Evolutionary conservation across 1,140 invertebrate genomes (phyloP).

Genomic region (Lepidostoma basale): DNA sequence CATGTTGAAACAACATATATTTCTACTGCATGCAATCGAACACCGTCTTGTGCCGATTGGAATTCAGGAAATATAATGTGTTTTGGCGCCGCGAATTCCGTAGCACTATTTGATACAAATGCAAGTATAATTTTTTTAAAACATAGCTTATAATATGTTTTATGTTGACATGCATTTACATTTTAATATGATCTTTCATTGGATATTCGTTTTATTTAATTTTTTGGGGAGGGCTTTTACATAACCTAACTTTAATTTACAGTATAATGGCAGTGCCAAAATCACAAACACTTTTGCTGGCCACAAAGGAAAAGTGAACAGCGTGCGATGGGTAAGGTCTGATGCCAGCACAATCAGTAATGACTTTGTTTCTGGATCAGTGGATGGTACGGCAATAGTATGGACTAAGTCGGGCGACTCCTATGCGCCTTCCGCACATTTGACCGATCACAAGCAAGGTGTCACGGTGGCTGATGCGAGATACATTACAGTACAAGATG

Average conservation of each 20-base stretch:
- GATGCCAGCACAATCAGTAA: not conserved
- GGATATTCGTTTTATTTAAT: not conserved
- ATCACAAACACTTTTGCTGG: conserved; percentile 31
- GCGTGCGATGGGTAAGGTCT: conserved; percentile 32
- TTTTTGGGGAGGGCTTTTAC: no score
- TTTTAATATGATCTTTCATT: not conserved
- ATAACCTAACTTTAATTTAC: no score
- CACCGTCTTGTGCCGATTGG: conserved; percentile 23
- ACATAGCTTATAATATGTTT: not conserved
- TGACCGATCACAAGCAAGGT: conserved; percentile 64
- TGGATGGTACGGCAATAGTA: conserved; percentile 74
- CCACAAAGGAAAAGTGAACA: conserved; percentile 32
- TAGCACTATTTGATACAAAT: conserved; percentile 23
- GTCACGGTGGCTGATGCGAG: conserved; percentile 68
- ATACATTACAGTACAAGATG: conserved; percentile 52
- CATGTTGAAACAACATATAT: conserved; percentile 4
- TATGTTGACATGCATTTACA: not conserved
- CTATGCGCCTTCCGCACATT: conserved; percentile 53
- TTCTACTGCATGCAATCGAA: conserved; percentile 27
- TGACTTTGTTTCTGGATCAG: conserved; percentile 69
- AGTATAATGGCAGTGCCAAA: conserved; percentile 30
- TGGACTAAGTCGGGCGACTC: conserved; percentile 64
- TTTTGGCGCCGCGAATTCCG: conserved; percentile 28
- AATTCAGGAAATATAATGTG: conserved; percentile 16
- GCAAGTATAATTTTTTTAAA: conserved; percentile 24